phyloP scores from a whole-genome alignment of 2,113 vertebrate species.

The Synchiropus splendidus region DNA sequence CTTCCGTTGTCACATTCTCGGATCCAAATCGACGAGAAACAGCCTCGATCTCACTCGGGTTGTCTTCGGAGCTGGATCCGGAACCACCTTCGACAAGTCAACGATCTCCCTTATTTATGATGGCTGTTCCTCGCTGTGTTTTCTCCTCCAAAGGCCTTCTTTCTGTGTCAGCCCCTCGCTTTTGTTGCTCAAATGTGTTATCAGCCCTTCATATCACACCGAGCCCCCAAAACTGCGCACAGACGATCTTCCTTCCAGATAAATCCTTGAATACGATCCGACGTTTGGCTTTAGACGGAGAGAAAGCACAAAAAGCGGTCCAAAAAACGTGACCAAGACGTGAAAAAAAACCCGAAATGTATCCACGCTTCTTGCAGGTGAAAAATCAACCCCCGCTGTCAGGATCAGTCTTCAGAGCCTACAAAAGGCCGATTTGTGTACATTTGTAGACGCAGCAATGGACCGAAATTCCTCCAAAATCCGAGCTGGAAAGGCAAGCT shows the following conservation, averaged over 20 bases:
- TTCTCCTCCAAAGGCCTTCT: constrained; percentile 49
- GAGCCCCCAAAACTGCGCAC: constrained; percentile 53
- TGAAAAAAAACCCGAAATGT: constrained; percentile 47
- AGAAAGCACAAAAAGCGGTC: constrained; percentile 8
- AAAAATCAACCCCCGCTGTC: constrained; percentile 51
- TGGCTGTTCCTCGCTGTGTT: constrained; percentile 47
- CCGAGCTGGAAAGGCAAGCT: constrained; percentile 29
- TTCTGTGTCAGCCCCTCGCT: constrained; percentile 44
- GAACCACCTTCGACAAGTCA: constrained; percentile 18
- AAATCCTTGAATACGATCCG: constrained; percentile 1
- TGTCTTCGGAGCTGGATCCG: constrained; percentile 23
- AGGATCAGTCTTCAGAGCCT: constrained; percentile 34
- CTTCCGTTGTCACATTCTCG: constrained; percentile 54
- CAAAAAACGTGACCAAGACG: constrained; percentile 38
- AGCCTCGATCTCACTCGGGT: constrained; percentile 30
- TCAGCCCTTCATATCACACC: constrained; percentile 52
- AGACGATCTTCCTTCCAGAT: constrained; percentile 12
- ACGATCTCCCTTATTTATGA: constrained; percentile 44
- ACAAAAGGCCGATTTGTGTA: constrained; percentile 24
- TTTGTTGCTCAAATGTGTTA: constrained; percentile 59
- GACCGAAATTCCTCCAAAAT: constrained; percentile 32
- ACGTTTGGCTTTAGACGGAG: neutral
- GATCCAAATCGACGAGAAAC: constrained; percentile 20
- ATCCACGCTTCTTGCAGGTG: constrained; percentile 58
- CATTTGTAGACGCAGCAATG: constrained; percentile 12